These are phyloP conservation scores for Paraescarpia echinospica DNA, from an alignment of 1,140 invertebrate genomes.

Conservation along the genomic window DNA sequence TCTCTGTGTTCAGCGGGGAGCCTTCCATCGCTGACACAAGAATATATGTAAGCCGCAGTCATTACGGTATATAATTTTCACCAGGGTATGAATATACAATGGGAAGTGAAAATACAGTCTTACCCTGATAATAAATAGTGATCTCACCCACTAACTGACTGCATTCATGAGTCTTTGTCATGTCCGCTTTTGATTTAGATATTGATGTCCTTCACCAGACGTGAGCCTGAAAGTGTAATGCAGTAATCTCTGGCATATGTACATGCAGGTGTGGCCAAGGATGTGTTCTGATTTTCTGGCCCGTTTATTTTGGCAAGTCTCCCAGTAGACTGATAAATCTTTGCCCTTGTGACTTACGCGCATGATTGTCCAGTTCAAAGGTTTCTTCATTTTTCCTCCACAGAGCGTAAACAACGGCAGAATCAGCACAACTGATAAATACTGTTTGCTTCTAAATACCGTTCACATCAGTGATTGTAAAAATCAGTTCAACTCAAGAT, in stretches of 20 bases:
- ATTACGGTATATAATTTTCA: too few relatives aligned
- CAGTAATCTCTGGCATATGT: background rate
- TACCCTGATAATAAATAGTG: background rate
- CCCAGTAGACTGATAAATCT: background rate
- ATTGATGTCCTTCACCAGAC: background rate
- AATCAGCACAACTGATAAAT: background rate
- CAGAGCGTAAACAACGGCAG: background rate
- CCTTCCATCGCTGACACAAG: too few relatives aligned
- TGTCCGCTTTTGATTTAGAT: background rate
- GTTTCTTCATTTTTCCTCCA: background rate
- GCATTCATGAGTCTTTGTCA: background rate
- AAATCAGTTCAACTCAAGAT: background rate
- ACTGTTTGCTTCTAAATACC: background rate
- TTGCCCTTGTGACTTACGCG: background rate
- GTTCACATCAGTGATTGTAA: background rate
- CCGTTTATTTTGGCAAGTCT: background rate
- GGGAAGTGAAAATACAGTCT: too few relatives aligned
- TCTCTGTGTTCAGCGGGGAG: background rate
- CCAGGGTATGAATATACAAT: too few relatives aligned
- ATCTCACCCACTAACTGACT: background rate
- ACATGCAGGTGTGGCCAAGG: background rate
- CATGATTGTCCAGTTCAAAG: background rate
- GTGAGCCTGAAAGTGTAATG: background rate
- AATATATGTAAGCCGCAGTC: too few relatives aligned
- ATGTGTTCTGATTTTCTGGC: background rate